Evolutionary conservation across 2,113 vertebrate species (phyloP), one percentile per base, ranked within the genome.

Genomic region (Carassius carassius): DNA sequence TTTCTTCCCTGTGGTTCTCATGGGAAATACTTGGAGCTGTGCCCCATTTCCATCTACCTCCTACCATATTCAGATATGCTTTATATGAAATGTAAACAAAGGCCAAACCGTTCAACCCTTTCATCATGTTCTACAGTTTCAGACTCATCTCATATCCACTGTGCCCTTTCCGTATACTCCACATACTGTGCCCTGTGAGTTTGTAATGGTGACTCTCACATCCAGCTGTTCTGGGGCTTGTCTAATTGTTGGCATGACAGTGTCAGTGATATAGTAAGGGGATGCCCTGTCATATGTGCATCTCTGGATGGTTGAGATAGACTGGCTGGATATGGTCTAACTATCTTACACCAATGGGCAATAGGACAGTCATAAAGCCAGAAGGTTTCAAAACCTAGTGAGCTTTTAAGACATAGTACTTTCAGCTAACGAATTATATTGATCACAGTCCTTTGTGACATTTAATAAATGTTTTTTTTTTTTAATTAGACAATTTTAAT

Each of bases 1-100:
- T 84, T 72, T 85, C 49, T 73, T 21, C 58, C 82, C 41, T 81
- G 81, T 86, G 90, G 86, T 85, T 87, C 81, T 88, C 84, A 81
- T n/a, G 75, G 82, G 69, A 81, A 91, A 88, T 82, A 62, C 86
- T 90, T 90, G 41, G 77, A 47, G 72, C 51, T 37, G 35, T 56
- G 58, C 60, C 58, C 63, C 63, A 81, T 70, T 81, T 81, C 47
- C 47, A 81, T 70, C 47, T 14, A 70, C 44, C 44, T 81, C 79
- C 44, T 78, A 70, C 32, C 60, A 70, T 56, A 84, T 67, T 79
- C 12, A 23, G 25, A 78, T 67, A 67, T 77, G 23, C 23, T 67
- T 63, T 44, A 41, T 56, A 63, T 69, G 56, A 82, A 76, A 82
- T 47, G 16, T 62, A 51, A 41, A 62, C 51, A 17, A 80, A 54